A percentile compares a stretch with the other conserved stretches of the same genome.
These are phyloP conservation scores for Ceratosolen solmsi DNA, from an alignment of 1,140 invertebrate genomes.

Conservation along the genomic window DNA sequence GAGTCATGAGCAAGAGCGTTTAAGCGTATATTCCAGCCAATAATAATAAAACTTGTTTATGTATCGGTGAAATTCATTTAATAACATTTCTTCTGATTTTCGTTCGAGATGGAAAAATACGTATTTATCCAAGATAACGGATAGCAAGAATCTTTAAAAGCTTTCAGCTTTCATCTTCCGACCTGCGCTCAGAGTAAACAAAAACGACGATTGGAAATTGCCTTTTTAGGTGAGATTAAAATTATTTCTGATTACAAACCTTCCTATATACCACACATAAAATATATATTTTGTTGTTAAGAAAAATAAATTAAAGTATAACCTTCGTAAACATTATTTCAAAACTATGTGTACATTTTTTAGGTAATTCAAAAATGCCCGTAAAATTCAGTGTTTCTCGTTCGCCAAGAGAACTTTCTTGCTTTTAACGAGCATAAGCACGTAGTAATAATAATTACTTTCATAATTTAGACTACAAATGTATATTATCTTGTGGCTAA, in stretches of 20 bases:
- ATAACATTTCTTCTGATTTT: too few species aligned
- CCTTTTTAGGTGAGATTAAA: slow-evolving; percentile 32
- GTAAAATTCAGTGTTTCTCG: slow-evolving; percentile 43
- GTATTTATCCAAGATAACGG: not conserved
- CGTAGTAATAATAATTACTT: slow-evolving; percentile 54
- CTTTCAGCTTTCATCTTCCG: not conserved
- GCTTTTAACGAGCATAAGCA: slow-evolving; percentile 44
- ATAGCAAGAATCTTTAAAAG: not conserved
- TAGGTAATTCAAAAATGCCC: slow-evolving; percentile 27
- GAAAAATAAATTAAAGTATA: not conserved
- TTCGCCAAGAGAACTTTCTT: slow-evolving; percentile 43
- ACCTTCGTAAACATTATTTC: not conserved
- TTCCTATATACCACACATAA: slow-evolving; percentile 16
- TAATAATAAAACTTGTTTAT: too few species aligned
- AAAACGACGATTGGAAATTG: slow-evolving; percentile 24
- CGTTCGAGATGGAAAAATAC: too few species aligned
- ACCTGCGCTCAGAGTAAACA: not conserved
- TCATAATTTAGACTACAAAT: slow-evolving; percentile 35
- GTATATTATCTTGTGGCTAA: not conserved
- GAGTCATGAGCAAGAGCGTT: too few species aligned
- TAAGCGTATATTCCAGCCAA: too few species aligned
- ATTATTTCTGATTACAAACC: slow-evolving; percentile 15
- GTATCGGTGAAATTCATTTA: too few species aligned
- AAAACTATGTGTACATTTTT: slow-evolving; percentile 17
- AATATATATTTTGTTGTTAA: slow-evolving; percentile 9